Percentiles rank a stretch among this genome's conserved stretches.
Conservation (phyloP, 2,113 vertebrate genomes). For the Campylorhamphus procurvoides region DNA sequence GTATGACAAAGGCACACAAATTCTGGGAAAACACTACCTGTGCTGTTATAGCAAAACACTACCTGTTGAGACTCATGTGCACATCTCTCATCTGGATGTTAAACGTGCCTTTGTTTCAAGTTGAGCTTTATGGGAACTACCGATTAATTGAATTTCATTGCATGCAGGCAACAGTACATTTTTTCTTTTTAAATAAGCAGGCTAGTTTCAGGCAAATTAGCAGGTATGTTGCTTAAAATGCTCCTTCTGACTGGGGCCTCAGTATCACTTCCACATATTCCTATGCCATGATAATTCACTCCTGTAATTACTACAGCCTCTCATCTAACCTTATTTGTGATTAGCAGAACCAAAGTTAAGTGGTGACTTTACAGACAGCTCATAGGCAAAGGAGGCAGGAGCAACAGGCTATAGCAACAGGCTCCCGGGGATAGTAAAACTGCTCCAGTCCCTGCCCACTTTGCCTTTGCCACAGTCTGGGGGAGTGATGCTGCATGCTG, state of each 20-base stretch:
- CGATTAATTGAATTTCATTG: neutral
- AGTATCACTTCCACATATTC: neutral
- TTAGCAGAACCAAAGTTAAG: neutral
- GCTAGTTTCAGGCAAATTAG: slow-evolving; percentile 6
- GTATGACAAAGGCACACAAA: neutral
- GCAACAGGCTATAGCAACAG: neutral
- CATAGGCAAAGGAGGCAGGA: neutral
- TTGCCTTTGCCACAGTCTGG: neutral
- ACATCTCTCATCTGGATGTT: neutral
- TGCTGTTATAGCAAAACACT: neutral
- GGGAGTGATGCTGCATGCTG: neutral
- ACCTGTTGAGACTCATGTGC: neutral
- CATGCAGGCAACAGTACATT: neutral
- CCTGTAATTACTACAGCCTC: neutral
- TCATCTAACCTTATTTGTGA: neutral
- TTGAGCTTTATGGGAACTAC: neutral
- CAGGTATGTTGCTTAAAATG: neutral
- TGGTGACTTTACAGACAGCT: neutral
- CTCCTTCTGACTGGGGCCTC: neutral
- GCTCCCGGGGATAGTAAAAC: neutral
- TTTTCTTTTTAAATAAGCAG: neutral
- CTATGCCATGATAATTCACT: neutral
- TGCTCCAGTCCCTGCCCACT: fast-evolving
- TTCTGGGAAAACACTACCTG: neutral
- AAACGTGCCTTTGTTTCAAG: neutral